Base-by-base conservation (phyloP, 2,797 vertebrate genomes). In the Xiphophorus birchmanni region DNA sequence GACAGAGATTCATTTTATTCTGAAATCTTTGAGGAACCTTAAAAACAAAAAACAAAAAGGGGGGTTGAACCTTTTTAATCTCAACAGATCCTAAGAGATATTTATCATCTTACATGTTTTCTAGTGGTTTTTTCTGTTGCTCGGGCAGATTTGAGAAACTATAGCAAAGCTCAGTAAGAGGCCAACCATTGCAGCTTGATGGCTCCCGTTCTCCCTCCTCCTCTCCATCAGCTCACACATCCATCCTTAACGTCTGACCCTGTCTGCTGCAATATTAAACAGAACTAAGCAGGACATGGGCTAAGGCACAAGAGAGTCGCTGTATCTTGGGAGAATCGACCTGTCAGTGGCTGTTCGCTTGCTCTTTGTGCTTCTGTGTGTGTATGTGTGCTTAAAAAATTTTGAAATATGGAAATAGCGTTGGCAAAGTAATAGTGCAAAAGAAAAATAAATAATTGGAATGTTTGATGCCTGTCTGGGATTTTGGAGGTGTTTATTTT, bases 201-300 rank as follows among this genome's bases (percentile, higher is more conserved):
- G 63, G 52, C 76, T 85, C 26, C 42, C 50, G 56, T 29, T 76
- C 50, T 77, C 67, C 35, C 23, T 86, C 37, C 29, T 72, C 76
- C 83, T 75, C 52, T 82, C 82, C 84, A 78, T 90, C 83, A 84
- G 79, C 78, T 89, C 91, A 84, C 76, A 63, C 81, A 76, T 89
- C 85, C 80, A 80, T 84, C 67, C 32, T 75, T 82, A 78, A 86
- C 7, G 69, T 87, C 85, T 84, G 85, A 90, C 88, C 82, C 81
- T 78, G 84, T 87, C 89, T 92, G 77, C 37, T 93, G 90, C 89
- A 94, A 92, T 92, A 93, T 94, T 93, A 86, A 94, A 90, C 83
- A 93, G 90, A 93, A 92, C 92, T 91, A 93, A 94, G 86, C 89
- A 93, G 88, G 88, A 94, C 87, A 92, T 56, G 82, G 87, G 82